Base-by-base conservation (phyloP, 2,888 invertebrate species). In the Drosophila paranaensis region DNA sequence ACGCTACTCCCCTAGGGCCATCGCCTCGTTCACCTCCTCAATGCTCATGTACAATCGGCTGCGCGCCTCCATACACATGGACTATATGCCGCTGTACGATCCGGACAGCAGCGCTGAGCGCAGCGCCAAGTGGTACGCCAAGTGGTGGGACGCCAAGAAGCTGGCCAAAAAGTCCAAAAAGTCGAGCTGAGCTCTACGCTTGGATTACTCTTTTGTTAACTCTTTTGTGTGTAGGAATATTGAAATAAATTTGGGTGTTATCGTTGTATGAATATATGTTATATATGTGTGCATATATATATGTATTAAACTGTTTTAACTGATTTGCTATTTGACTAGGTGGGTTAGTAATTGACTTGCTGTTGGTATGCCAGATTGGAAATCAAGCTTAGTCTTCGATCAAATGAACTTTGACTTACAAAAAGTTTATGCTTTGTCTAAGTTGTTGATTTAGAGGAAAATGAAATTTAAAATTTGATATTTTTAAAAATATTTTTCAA, bases 11-110 rank as follows among this genome's bases (percentile, higher is more conserved):
- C 92, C 93, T 9, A 90, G 93, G 3, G 92, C 92, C 37, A 82
- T 93, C n/a, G 91, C 94, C n/a, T 92, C 93, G 9, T 94, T 93
- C 74, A 91, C 93, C n/a, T 93, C 94, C 57, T 95, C 94, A 25
- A 93, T 94, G 65, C 89, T 95, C 51, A 93, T 94, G 88, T 95
- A 94, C 87, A 95, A 94, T 81, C 93, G 95, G 6, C 91, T 94
- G 40, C 94, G 95, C 75, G 95, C 95, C 6, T 94, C 93, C 30
- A 93, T 94, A 53, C 92, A 93, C 77, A 90, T 93, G 84, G 93
- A 93, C 46, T 93, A 93, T 73, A 89, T 91, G 69, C 93, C 93
- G 0, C 72, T 92, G 57, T 90, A 85, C 42, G 92, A 92, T 79
- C 86, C 89, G 51, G 88, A 92, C 10, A 79, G 68, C 16, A 90